Conservation (phyloP, 2,888 invertebrate genomes). For the Teleiodes luculella region DNA sequence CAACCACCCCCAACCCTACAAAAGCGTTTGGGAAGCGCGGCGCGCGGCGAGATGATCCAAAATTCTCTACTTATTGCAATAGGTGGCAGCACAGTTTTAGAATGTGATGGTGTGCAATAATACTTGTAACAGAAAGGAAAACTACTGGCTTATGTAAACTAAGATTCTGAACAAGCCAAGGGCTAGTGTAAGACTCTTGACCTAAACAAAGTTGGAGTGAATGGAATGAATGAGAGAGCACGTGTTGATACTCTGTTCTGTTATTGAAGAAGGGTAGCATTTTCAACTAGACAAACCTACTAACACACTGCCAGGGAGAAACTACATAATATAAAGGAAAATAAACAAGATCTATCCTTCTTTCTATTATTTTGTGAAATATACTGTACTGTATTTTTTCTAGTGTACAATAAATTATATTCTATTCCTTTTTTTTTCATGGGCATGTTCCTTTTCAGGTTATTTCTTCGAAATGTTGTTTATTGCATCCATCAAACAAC, state of each 20-base stretch:
- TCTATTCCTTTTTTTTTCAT: no score
- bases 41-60: no score
- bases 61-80: neutral
- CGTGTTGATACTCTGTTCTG: neutral
- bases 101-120: neutral
- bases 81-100: neutral
- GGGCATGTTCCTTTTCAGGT: no score
- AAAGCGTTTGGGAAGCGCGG: no score
- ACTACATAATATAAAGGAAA: neutral
- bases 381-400: no score
- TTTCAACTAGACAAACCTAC: neutral
- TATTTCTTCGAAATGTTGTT: no score
- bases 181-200: conserved; percentile 1
- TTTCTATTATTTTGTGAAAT: no score
- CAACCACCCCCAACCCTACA: no score
- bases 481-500: no score
- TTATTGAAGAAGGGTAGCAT: neutral
- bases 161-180: neutral
- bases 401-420: no score
- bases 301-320: neutral
- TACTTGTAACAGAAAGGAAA: neutral
- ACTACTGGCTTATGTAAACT: neutral
- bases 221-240: neutral
- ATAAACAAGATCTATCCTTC: no score
- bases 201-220: conserved; percentile 3